Evolutionary conservation across 2,113 vertebrate genomes (phyloP).

Genomic region (Aegotheles bennettii): DNA sequence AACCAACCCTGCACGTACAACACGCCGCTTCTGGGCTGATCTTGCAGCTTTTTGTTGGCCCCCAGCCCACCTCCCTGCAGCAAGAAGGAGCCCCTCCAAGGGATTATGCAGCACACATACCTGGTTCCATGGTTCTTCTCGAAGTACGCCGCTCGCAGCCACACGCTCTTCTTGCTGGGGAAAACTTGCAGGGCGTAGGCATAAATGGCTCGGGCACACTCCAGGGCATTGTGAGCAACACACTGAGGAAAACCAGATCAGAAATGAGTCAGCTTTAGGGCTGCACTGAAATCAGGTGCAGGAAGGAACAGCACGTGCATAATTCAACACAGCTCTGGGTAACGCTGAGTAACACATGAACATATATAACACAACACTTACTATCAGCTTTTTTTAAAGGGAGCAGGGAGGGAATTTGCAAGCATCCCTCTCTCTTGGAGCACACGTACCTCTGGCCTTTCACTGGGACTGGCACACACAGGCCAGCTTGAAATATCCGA

Average conservation of each 20-base stretch:
- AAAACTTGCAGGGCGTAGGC: slow-evolving; percentile 95
- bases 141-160: slow-evolving; percentile 95
- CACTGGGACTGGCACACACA: not conserved
- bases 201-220: slow-evolving; percentile 96
- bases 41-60: not conserved
- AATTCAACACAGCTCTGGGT: not conserved
- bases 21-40: not conserved
- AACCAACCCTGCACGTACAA: not conserved
- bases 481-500: not conserved
- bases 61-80: not conserved
- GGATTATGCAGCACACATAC: slow-evolving; percentile 20
- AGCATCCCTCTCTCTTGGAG: not conserved
- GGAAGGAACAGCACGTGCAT: not conserved
- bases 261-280: not conserved
- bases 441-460: not conserved
- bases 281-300: not conserved
- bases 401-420: not conserved
- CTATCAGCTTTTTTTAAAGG: not conserved
- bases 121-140: slow-evolving; percentile 97
- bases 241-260: slow-evolving; percentile 74
- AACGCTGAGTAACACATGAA: not conserved
- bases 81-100: not conserved
- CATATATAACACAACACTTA: not conserved
- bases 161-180: slow-evolving; percentile 98
- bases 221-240: slow-evolving; percentile 91